Percentiles rank a stretch among this genome's conserved stretches.
These are phyloP conservation scores for Melanophora roralis DNA, from an alignment of 2,888 invertebrate species.

Conservation along the genomic window DNA sequence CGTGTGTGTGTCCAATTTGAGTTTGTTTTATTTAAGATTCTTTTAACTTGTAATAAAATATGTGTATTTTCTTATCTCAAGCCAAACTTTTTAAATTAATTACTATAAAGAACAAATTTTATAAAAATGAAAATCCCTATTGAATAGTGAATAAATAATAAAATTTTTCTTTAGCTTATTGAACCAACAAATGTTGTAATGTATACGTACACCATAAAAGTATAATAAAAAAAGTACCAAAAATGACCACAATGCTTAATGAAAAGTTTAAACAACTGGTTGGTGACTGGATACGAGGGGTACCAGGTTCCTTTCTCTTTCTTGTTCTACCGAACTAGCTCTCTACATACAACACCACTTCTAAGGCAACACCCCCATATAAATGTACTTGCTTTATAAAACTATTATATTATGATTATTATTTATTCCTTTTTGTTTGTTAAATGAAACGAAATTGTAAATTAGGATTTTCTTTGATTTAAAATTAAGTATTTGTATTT, in stretches of 20 bases:
- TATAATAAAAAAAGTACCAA: constrained; percentile 38
- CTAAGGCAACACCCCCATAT: constrained; percentile 5
- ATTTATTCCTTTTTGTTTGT: constrained; percentile 16
- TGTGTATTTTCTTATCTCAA: constrained; percentile 39
- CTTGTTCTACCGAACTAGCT: neutral
- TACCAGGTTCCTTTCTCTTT: neutral
- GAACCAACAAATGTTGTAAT: constrained; percentile 60
- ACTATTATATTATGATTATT: constrained; percentile 5
- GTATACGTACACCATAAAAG: constrained; percentile 53
- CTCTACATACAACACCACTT: constrained; percentile 20
- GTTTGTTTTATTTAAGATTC: constrained; percentile 50
- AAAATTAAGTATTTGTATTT: constrained; percentile 36
- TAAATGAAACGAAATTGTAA: constrained; percentile 36
- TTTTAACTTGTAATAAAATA: constrained; percentile 34
- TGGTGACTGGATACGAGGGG: neutral
- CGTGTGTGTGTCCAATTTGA: constrained; percentile 15
- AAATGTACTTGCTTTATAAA: constrained; percentile 45
- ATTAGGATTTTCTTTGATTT: constrained; percentile 23
- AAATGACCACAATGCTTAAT: constrained; percentile 37
- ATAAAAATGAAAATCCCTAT: neutral
- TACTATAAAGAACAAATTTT: constrained; percentile 7
- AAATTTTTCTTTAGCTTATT: constrained; percentile 61
- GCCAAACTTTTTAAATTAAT: neutral
- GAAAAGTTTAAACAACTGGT: constrained; percentile 28
- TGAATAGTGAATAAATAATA: constrained; percentile 57